These are phyloP conservation scores for Palythoa grandis DNA, from an alignment of 92 coral and sea anemone genomes.

Conservation along the genomic window DNA sequence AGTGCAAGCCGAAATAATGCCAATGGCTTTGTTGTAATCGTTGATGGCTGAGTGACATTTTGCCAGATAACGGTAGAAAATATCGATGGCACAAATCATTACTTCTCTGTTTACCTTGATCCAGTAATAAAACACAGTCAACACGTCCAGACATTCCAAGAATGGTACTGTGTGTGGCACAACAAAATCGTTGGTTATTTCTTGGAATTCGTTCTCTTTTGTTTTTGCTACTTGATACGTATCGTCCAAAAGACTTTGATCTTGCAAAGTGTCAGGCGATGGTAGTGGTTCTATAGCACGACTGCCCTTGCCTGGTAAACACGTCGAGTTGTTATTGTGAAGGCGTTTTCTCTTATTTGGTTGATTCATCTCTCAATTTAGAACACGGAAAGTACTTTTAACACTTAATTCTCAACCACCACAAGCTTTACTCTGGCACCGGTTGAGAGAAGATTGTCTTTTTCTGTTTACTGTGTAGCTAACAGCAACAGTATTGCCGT, in stretches of 20 bases:
- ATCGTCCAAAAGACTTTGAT: conserved; percentile 7
- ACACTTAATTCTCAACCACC: neutral
- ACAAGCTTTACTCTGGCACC: neutral
- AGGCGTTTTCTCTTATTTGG: neutral
- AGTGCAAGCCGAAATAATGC: conserved; percentile 5
- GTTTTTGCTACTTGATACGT: neutral
- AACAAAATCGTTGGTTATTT: neutral
- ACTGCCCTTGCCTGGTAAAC: neutral
- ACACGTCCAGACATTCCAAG: neutral
- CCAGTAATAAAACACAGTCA: neutral
- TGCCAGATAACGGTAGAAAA: neutral
- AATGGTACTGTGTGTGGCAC: too few species aligned
- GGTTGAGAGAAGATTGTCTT: neutral
- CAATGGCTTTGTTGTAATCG: neutral
- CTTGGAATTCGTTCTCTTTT: neutral
- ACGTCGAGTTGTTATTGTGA: neutral
- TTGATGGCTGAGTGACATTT: neutral
- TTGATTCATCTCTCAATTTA: neutral
- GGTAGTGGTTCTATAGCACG: neutral
- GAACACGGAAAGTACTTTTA: neutral
- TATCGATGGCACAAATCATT: neutral
- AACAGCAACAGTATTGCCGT: neutral
- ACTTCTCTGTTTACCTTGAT: neutral
- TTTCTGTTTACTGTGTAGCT: neutral
- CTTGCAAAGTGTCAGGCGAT: neutral